Conservation (phyloP, 30 jellyfish, hydroid and myxozoan species). For the Calvadosia cruxmelitensis region DNA sequence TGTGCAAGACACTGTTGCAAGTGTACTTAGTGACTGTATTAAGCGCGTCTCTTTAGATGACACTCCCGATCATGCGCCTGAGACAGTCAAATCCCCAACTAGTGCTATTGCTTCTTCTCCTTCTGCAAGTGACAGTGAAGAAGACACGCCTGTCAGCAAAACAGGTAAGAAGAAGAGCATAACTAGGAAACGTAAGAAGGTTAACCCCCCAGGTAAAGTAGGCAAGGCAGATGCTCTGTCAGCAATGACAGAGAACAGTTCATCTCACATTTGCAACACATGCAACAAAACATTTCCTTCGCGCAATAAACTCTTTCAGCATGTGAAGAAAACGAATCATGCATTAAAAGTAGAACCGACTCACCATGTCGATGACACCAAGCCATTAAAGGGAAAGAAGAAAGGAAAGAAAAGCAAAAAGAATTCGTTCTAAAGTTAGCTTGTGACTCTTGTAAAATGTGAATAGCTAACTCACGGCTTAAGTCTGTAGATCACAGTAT, state of each 20-base stretch:
- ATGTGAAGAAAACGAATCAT: conserved; percentile 53
- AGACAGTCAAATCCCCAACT: neutral
- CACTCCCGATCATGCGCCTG: neutral
- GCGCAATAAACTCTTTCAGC: conserved; percentile 63
- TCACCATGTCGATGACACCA: neutral
- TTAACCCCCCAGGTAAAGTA: neutral
- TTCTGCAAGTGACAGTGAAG: neutral
- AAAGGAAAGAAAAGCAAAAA: conserved; percentile 10
- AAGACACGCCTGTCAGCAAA: neutral
- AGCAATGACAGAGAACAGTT: neutral
- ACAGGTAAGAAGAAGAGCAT: neutral
- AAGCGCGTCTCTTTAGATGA: neutral
- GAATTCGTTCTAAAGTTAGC: neutral
- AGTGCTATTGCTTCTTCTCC: no score
- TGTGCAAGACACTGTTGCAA: neutral
- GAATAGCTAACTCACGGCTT: no score
- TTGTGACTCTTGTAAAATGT: no score
- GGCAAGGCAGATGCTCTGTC: neutral
- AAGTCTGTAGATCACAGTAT: no score
- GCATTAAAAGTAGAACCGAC: conserved; percentile 8
- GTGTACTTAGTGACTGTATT: neutral
- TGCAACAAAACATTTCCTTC: conserved; percentile 51
- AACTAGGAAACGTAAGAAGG: neutral
- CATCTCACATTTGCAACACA: conserved; percentile 27
- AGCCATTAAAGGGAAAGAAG: neutral